Conservation (phyloP, 2,797 vertebrate genomes). For the Muscicapa comitata region DNA sequence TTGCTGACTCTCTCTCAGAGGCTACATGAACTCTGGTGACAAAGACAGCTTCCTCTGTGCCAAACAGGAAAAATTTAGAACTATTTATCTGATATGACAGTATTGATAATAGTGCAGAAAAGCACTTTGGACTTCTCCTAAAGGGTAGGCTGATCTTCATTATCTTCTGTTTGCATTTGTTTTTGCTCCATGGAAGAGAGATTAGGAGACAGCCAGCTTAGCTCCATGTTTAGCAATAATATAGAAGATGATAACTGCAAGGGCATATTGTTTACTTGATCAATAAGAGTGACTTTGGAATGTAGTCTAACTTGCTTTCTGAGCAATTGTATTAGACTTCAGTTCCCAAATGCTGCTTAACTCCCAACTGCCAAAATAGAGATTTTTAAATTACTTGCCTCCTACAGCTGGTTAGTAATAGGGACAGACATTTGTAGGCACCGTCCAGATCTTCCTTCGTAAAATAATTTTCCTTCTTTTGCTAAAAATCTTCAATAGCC, state of each 20-base stretch:
- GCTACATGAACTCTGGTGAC: not conserved
- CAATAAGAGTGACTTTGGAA: not conserved
- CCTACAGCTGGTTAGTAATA: not conserved
- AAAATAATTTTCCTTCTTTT: not conserved
- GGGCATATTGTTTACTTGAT: not conserved
- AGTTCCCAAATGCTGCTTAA: not conserved
- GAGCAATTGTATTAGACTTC: not conserved
- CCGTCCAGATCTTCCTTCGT: not conserved
- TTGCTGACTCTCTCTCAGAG: not conserved
- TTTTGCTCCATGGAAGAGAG: not conserved
- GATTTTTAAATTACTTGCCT: not conserved
- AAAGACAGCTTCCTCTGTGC: not conserved
- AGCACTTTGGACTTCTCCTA: constrained; percentile 25
- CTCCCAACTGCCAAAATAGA: not conserved
- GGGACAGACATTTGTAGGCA: not conserved
- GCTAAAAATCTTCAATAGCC: not conserved
- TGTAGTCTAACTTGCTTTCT: not conserved
- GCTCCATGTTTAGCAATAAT: not conserved
- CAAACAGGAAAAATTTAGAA: not conserved
- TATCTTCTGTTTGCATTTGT: constrained; percentile 13
- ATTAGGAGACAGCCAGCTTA: not conserved
- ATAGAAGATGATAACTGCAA: not conserved
- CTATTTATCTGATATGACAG: not conserved
- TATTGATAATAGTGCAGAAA: not conserved
- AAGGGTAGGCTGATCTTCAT: not conserved